These are phyloP conservation scores for Trichogramma pretiosum DNA, from an alignment of 1,140 invertebrate genomes.

Conservation along the genomic window DNA sequence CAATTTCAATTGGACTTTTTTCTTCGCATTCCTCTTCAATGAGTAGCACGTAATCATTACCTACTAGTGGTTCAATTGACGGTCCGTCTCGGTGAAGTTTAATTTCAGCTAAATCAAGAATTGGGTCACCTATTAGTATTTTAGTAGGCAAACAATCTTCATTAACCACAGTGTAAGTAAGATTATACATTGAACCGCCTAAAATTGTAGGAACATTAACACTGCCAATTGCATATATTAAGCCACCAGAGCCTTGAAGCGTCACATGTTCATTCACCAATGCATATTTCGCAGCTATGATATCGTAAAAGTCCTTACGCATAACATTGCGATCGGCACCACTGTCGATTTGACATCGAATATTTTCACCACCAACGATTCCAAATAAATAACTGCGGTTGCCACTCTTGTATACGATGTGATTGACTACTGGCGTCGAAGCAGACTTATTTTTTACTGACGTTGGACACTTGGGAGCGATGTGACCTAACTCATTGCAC, in stretches of 20 bases:
- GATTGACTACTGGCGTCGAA: neutral
- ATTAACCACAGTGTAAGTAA: constrained; percentile 1
- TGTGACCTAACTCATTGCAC: neutral
- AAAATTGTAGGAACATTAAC: neutral
- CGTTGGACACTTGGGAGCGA: neutral
- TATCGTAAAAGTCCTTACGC: neutral
- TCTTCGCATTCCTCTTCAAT: neutral
- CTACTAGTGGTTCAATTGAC: neutral
- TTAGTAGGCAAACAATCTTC: constrained; percentile 3
- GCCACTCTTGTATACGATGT: neutral
- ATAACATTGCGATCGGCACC: neutral
- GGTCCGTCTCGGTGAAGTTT: neutral
- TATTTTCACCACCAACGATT: neutral
- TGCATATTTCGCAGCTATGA: neutral
- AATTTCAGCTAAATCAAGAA: constrained; percentile 13
- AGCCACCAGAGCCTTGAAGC: neutral
- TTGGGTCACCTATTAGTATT: constrained; percentile 15
- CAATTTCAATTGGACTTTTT: too few relatives aligned
- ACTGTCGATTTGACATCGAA: neutral
- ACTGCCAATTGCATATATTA: neutral
- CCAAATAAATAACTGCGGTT: neutral
- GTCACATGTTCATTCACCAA: neutral
- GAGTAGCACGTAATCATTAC: neutral
- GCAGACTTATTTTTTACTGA: neutral
- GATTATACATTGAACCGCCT: neutral